These are phyloP conservation scores for Erebia palarica DNA, from an alignment of 2,888 invertebrate species.

Conservation along the genomic window DNA sequence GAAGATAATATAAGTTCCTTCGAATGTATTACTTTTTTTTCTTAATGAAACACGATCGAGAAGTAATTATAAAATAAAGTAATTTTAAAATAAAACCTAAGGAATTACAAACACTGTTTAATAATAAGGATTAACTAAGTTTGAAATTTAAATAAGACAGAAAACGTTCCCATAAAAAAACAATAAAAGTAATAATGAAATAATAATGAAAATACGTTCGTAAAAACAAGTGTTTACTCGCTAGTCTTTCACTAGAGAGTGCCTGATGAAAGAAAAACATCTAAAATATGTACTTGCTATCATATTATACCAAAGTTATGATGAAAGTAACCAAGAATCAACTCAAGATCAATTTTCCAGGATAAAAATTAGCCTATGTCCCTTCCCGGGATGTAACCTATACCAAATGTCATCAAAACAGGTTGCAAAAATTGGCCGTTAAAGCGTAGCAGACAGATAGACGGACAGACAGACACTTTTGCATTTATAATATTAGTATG, in stretches of 20 bases:
- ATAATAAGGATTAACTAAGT: not conserved
- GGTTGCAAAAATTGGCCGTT: too few species aligned
- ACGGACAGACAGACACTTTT: too few species aligned
- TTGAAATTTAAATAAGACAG: not conserved
- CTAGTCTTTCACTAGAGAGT: not conserved
- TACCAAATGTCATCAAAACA: too few species aligned
- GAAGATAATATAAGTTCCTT: not conserved
- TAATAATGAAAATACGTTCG: conserved; percentile 3
- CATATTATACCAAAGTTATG: not conserved
- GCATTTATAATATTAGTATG: too few species aligned
- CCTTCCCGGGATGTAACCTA: too few species aligned
- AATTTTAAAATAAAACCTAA: not conserved
- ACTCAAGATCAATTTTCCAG: too few species aligned
- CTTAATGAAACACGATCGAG: not conserved
- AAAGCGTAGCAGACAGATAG: too few species aligned
- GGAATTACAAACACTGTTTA: too few species aligned
- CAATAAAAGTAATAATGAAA: not conserved
- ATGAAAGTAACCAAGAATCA: too few species aligned
- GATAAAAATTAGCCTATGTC: too few species aligned
- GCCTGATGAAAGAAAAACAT: conserved; percentile 12
- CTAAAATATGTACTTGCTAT: not conserved
- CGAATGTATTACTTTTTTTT: too few species aligned
- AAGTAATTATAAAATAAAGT: not conserved
- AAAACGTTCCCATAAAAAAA: not conserved
- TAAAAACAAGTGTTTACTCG: not conserved